Conservation (phyloP, 2,113 vertebrate species). For the Cisticola juncidis region DNA sequence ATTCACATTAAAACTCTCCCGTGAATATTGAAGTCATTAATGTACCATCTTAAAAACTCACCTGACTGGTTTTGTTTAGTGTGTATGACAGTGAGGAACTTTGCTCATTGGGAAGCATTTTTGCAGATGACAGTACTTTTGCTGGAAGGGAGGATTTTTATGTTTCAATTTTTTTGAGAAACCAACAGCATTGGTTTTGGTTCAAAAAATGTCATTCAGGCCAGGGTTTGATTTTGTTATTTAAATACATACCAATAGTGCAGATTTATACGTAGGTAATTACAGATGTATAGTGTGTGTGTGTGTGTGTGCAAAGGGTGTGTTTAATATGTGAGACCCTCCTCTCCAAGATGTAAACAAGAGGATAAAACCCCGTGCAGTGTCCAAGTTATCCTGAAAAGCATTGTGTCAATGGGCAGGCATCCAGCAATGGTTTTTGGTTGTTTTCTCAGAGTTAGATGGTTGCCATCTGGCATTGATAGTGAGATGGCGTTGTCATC, state of each 20-base stretch:
- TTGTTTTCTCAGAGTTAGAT: slow-evolving; percentile 86
- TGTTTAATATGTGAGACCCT: not conserved
- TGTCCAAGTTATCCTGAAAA: slow-evolving; percentile 70
- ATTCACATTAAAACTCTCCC: not conserved
- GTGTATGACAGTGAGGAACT: not conserved
- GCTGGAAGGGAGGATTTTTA: not conserved
- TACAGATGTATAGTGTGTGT: not conserved
- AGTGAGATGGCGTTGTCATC: slow-evolving; percentile 91
- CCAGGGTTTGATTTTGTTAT: not conserved
- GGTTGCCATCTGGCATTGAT: slow-evolving; percentile 88
- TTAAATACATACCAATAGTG: not conserved
- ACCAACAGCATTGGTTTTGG: not conserved
- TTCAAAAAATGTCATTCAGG: not conserved
- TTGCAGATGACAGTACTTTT: not conserved
- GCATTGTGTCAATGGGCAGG: slow-evolving; percentile 84
- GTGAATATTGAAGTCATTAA: slow-evolving; percentile 14
- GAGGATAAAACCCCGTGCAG: slow-evolving; percentile 44
- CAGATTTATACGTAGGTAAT: not conserved
- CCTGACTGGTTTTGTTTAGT: not conserved
- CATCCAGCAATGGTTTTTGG: slow-evolving; percentile 88
- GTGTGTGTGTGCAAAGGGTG: not conserved
- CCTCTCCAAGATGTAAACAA: slow-evolving; percentile 20
- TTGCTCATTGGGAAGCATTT: not conserved
- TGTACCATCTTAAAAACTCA: not conserved
- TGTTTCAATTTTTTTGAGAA: not conserved